Base-by-base conservation (phyloP, 2,113 vertebrate species). In the Pangasianodon gigas region DNA sequence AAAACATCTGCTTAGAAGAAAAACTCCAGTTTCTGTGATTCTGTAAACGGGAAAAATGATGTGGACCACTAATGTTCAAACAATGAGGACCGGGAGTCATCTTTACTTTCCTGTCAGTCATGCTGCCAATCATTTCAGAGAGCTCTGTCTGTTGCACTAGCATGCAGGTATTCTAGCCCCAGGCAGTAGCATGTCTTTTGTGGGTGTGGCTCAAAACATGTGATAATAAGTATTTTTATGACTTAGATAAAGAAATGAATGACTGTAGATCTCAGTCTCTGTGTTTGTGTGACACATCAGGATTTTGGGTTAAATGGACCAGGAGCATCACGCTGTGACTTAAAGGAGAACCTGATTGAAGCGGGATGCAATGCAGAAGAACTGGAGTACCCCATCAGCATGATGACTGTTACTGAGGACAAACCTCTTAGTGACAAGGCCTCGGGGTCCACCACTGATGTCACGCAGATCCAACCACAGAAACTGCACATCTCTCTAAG, bases 381-480 rank as follows among this genome's bases (percentile, higher is more conserved):
- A 85, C 93, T 98, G 0, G 98, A 99, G 94, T 97, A 93, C 90
- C 98, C 98, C 0, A 87, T 87, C 84, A 98, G 98, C 89, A 94
- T 88, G 0, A 67, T 96, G 32, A 89, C 46, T 2, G 18, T 97
- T 90, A 92, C 96, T 7, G 96, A 98, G 90, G 91, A 96, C 91
- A 92, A 89, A 11, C 96, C 97, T 0, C 97, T 99, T 74, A 99
- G 97, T 7, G 85, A 95, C 94, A 99, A 97, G 85, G 98, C 97
- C 52, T 97, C 97, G 0, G 97, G 96, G 16, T 93, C 96, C 37
- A 95, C 96, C 4, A 94, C 94, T n/a, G 94, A 95, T 21, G 95
- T 97, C 74, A 98, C 97, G 54, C 98, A 99, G 96, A 98, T 99
- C 94, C 96, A 95, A 18, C 98, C 98, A 16, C 98, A 99, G 95